Base-by-base conservation (phyloP, 2,113 vertebrate genomes). In the Centropus bengalensis region DNA sequence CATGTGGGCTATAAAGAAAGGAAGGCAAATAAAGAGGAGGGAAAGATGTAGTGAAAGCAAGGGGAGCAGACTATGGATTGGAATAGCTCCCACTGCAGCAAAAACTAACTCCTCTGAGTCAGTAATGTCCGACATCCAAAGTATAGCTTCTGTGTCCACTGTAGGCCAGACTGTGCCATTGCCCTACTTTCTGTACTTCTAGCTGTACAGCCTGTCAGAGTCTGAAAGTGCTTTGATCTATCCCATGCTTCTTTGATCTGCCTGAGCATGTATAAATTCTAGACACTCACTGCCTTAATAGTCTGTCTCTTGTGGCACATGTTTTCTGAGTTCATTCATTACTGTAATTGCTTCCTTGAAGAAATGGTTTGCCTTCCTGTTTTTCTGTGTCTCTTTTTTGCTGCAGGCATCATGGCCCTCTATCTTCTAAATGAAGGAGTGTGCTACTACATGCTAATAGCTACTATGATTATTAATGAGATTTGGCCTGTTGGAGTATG, bases 291-390 rank as follows among this genome's bases (percentile, higher is more conserved):
- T 85, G 36, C 26, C 68, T 67, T 58, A 78, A 44, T 59, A 19
- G 36, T 86, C 58, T 86, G 36, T 76, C 89, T 84, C 54, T 40
- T 80, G 67, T 51, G 74, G 70, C 47, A 82, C 54, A 80, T 89
- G 14, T 51, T 93, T 83, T 67, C 40, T 56, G 44, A 47, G 36
- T 82, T 91, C 55, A 84, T 83, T 92, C 60, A 82, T 89, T 95
- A 82, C 45, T 19, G 15, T 93, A 91, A 93, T 86, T 79, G 11
- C 85, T 95, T 92, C 64, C 86, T 84, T 56, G 52, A 90, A 92
- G 28, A 91, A 71, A 60, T 54, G 15, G 6, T 87, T 93, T 87
- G 74, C 36, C 21, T 91, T 94, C 83, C 86, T 91, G 55, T 58
- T 94, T 82, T 91, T 85, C 66, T 76, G 12, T 86, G 12, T 32